phyloP scores from a whole-genome alignment of 2,888 invertebrate species.

The Argyresthia goedartella region DNA sequence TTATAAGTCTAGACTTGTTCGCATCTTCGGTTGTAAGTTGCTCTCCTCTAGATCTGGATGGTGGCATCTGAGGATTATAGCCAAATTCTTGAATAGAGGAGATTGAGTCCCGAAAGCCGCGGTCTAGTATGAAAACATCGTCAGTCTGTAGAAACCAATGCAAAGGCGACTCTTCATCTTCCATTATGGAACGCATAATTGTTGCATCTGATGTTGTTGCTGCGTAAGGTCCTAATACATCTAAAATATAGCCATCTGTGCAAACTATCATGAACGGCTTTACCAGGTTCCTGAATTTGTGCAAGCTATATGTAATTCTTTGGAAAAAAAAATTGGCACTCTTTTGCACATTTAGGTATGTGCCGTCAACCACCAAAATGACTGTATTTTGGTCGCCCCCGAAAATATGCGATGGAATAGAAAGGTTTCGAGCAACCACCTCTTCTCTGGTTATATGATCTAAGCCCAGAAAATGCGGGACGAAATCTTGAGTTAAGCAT shows the following conservation, averaged over 20 bases:
- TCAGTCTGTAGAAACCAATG: neutral
- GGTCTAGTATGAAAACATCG: conserved; percentile 2
- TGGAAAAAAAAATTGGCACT: too few species aligned
- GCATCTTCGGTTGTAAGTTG: conserved; percentile 4
- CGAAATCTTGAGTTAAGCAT: too few species aligned
- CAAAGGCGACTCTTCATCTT: neutral
- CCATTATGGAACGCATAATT: conserved; percentile 1
- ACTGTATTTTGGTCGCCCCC: too few species aligned
- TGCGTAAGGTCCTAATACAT: conserved; percentile 11
- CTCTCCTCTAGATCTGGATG: neutral
- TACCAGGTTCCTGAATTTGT: conserved; percentile 5
- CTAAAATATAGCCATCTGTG: conserved; percentile 11
- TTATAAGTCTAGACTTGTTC: conserved; percentile 10
- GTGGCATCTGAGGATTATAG: neutral
- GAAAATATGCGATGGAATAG: too few species aligned
- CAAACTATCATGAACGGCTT: conserved; percentile 3
- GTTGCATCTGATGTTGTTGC: conserved; percentile 7
- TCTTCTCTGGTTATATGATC: too few species aligned
- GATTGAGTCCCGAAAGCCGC: conserved; percentile 2
- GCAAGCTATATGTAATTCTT: too few species aligned
- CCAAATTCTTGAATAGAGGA: neutral
- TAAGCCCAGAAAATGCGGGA: too few species aligned
- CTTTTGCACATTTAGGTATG: too few species aligned
- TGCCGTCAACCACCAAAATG: too few species aligned
- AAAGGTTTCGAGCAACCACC: too few species aligned